A percentile compares a stretch with the other conserved stretches of the same genome.
Conservation (phyloP, 2,888 invertebrate genomes). For the Hydroisotoma schaefferi region DNA sequence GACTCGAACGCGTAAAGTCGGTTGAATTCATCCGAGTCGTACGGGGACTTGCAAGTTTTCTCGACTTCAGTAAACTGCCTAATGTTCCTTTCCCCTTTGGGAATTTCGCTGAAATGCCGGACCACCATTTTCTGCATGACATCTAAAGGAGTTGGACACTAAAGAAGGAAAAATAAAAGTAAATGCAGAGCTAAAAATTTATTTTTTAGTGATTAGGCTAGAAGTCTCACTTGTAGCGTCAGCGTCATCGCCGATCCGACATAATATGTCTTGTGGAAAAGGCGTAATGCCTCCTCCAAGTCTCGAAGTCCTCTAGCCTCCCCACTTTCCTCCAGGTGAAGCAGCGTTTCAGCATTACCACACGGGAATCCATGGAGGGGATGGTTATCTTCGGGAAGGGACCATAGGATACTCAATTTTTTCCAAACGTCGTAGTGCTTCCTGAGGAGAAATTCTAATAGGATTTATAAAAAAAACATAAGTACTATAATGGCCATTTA, state of each 20-base stretch:
- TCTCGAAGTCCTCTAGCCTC: not conserved
- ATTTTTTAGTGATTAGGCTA: too few species aligned
- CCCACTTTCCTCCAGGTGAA: not conserved
- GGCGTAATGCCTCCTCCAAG: not conserved
- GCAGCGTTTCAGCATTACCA: constrained; percentile 17
- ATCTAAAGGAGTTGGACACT: constrained; percentile 1
- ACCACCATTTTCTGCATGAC: constrained; percentile 10
- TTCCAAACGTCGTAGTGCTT: not conserved
- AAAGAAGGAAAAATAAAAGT: too few species aligned
- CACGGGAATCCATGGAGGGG: constrained; percentile 16
- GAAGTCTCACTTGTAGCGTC: not conserved
- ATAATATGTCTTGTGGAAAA: constrained; percentile 9
- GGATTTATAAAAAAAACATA: not conserved
- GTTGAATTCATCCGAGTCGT: not conserved
- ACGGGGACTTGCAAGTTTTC: not conserved
- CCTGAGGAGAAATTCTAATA: constrained; percentile 16
- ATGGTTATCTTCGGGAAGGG: constrained; percentile 5
- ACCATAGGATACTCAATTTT: not conserved
- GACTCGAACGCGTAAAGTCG: not conserved
- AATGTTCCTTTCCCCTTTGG: constrained; percentile 1
- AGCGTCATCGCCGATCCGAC: constrained; percentile 19
- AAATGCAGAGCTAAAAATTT: too few species aligned
- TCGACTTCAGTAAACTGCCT: not conserved
- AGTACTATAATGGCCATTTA: not conserved
- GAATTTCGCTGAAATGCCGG: not conserved